Evolutionary conservation across 1,140 invertebrate species (phyloP).

Genomic region (Hetaerina americana): DNA sequence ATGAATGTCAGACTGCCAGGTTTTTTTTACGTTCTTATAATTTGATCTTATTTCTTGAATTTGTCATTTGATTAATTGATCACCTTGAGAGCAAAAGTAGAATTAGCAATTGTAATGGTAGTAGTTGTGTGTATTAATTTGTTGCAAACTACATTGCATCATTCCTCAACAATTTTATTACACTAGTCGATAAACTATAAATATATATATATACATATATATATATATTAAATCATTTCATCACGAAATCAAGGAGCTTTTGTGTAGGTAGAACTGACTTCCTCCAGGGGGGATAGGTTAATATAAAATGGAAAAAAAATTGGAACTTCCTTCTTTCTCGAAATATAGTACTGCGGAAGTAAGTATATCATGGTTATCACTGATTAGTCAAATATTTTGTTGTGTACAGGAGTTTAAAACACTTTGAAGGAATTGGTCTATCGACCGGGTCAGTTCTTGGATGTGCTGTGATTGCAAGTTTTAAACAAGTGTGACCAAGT

Average conservation of each 20-base stretch:
- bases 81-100: background rate
- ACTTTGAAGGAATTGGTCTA: background rate
- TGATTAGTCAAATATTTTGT: background rate
- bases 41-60: background rate
- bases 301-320: background rate
- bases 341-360: background rate
- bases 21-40: background rate
- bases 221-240: background rate
- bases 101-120: background rate
- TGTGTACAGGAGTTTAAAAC: background rate
- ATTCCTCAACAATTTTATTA: background rate
- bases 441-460: background rate
- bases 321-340: background rate
- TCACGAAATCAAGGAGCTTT: background rate
- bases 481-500: background rate
- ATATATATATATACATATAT: background rate
- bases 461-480: background rate
- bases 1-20: background rate
- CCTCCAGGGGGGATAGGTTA: background rate
- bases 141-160: background rate
- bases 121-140: background rate
- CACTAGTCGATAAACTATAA: background rate
- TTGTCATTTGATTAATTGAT: background rate
- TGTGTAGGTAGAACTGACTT: background rate
- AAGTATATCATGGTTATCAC: background rate